Evolutionary conservation across 2,888 invertebrate species (phyloP), one percentile per base, ranked within the genome.

Genomic region (Polymixis flavicincta): DNA sequence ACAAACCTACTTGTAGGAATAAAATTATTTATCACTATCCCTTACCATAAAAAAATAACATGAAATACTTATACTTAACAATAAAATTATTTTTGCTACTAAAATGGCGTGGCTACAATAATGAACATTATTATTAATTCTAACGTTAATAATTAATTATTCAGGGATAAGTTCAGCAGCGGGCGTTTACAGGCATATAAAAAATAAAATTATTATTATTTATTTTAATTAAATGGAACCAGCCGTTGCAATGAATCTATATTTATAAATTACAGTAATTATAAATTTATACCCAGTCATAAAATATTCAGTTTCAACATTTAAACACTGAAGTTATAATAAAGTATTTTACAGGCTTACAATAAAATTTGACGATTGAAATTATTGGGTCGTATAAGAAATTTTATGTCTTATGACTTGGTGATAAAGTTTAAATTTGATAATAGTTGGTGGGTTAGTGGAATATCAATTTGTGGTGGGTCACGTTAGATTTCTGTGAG

Each of bases 401-500:
- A 85, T 64, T 66, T 55, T 67, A 74, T n/a, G 48, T 76, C 81
- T 83, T 87, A 84, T 79, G 13, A 13, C 67, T 63, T 6, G 22
- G 61, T n/a, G n/a, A 71, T 85, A 79, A 76, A 84, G 84, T 82
- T 76, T 78, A 77, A 72, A 78, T 83, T 84, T 71, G 74, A 57
- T 74, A 69, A 71, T 77, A 74, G 69, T 76, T 76, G 42, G 45
- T 68, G 17, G 61, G 48, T 75, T 67, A 77, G 76, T 83, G 57
- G 71, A 73, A 89, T 82, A 88, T 86, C 81, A 83, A 82, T 86
- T 83, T 84, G 77, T 78, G 84, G 76, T 87, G 86, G 89, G 91
- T 91, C 90, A 90, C 86, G 90, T 89, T 85, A 88, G 85, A 85
- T 88, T 81, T 82, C 75, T 69, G 72, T 37, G 42, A 89, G 91